phyloP scores from a whole-genome alignment of 2,888 invertebrate genomes.

The Desoria tigrina region DNA sequence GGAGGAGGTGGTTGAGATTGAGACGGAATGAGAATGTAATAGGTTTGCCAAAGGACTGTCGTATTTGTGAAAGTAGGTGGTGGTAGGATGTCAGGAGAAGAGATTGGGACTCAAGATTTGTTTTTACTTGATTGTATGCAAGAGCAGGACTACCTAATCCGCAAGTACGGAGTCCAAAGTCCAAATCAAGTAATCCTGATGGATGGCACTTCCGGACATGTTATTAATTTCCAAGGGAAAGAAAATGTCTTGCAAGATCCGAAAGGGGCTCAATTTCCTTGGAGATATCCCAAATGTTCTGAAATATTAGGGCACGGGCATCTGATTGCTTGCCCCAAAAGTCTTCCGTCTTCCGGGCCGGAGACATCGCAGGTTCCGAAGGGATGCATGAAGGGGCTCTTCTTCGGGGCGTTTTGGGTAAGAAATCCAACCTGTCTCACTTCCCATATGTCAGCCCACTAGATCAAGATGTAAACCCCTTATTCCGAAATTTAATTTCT shows the following conservation, averaged over 20 bases:
- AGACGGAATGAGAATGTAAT: no score
- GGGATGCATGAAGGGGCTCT: slow-evolving; percentile 71
- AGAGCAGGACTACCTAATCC: slow-evolving; percentile 70
- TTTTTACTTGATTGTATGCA: slow-evolving; percentile 8
- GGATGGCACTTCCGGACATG: slow-evolving; percentile 66
- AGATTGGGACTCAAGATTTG: neutral
- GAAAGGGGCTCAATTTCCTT: slow-evolving; percentile 69
- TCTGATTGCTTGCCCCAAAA: slow-evolving; percentile 58
- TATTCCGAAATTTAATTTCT: slow-evolving; percentile 15
- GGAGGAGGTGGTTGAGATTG: no score
- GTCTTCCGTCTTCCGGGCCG: no score
- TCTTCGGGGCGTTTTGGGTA: slow-evolving; percentile 89
- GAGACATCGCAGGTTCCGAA: slow-evolving; percentile 19
- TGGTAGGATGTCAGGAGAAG: no score
- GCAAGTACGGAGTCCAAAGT: slow-evolving; percentile 68
- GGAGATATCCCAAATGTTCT: slow-evolving; percentile 71
- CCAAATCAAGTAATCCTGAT: slow-evolving; percentile 64
- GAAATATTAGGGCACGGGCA: slow-evolving; percentile 60
- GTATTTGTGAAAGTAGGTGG: no score
- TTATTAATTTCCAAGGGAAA: slow-evolving; percentile 67
- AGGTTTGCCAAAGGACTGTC: no score
- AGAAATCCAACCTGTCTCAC: slow-evolving; percentile 41
- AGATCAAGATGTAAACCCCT: no score
- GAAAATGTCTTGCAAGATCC: slow-evolving; percentile 71
- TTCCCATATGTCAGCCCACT: neutral